phyloP scores from a whole-genome alignment of 23 tunicate genomes.

The Ascidia mentula region DNA sequence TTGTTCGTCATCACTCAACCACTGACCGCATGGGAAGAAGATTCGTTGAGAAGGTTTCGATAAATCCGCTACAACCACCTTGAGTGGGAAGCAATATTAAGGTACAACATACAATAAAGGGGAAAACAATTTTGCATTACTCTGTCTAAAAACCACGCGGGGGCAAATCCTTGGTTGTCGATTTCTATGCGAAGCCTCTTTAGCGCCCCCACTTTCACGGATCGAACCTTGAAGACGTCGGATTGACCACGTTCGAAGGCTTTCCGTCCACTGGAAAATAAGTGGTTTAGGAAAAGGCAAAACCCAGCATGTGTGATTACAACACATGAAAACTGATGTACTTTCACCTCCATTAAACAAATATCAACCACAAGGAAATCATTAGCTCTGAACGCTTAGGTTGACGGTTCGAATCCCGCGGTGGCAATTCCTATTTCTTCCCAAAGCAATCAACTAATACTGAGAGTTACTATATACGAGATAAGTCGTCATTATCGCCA shows the following conservation, averaged over 20 bases:
- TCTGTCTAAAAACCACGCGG: constrained; percentile 95
- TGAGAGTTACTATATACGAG: too few species aligned
- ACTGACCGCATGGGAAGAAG: constrained; percentile 94
- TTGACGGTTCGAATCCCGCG: too few species aligned
- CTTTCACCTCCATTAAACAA: background rate
- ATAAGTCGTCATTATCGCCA: too few species aligned
- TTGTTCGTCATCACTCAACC: constrained; percentile 91
- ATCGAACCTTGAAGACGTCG: constrained; percentile 68
- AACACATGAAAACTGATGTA: background rate
- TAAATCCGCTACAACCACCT: constrained; percentile 78
- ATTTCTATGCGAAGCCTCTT: constrained; percentile 82
- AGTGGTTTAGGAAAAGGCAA: background rate
- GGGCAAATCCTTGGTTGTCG: constrained; percentile 80
- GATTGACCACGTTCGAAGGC: constrained; percentile 91
- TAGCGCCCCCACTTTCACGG: constrained; percentile 81
- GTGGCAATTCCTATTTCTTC: too few species aligned
- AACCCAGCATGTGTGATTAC: background rate
- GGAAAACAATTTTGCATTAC: constrained; percentile 17
- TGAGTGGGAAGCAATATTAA: background rate
- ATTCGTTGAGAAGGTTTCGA: constrained; percentile 65
- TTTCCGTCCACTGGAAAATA: background rate
- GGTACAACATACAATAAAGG: background rate
- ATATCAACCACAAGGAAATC: background rate
- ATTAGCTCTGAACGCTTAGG: too few species aligned
- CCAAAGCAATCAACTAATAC: too few species aligned